A percentile compares a stretch with the other conserved stretches of the same genome.
Evolutionary conservation across 2,888 invertebrate genomes (phyloP).

Genomic region (Parnassius glacialis): DNA sequence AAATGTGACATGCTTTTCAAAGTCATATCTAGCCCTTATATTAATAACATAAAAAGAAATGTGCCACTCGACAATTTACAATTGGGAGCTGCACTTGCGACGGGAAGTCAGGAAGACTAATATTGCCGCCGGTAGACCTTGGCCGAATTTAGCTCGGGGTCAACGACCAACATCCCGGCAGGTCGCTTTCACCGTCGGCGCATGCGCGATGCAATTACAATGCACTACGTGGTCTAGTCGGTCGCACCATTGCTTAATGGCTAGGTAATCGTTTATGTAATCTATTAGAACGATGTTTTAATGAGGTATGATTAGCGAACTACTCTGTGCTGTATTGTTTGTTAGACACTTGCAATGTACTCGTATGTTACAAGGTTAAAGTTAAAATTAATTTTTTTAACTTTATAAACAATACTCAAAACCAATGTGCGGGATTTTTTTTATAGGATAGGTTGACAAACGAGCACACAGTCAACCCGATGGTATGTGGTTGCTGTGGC

Average conservation of each 20-base stretch:
- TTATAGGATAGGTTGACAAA: too few species aligned
- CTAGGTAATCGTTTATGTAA: slow-evolving; percentile 9
- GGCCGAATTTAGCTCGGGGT: slow-evolving; percentile 70
- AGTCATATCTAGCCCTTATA: background rate
- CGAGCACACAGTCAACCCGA: too few species aligned
- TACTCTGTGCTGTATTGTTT: background rate
- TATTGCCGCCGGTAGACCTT: slow-evolving; percentile 54
- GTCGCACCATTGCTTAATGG: slow-evolving; percentile 16
- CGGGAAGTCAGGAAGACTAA: slow-evolving; percentile 33
- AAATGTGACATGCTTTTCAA: background rate
- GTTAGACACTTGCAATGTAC: too few species aligned
- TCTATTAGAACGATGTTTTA: slow-evolving; percentile 2
- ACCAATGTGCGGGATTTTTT: too few species aligned
- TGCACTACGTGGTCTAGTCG: slow-evolving; percentile 36
- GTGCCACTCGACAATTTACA: slow-evolving; percentile 27
- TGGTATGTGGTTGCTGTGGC: too few species aligned
- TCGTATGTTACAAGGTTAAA: too few species aligned
- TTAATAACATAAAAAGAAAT: slow-evolving; percentile 50
- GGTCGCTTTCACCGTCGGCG: slow-evolving; percentile 67
- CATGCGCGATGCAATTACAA: slow-evolving; percentile 55
- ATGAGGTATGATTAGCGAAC: background rate
- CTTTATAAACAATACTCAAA: too few species aligned
- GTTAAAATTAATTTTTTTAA: too few species aligned
- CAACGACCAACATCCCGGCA: slow-evolving; percentile 49
- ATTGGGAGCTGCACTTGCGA: slow-evolving; percentile 7